Percentiles rank a stretch among this genome's conserved stretches.
Evolutionary conservation across 1,140 invertebrate genomes (phyloP).

Genomic region (Colletes latitarsis): DNA sequence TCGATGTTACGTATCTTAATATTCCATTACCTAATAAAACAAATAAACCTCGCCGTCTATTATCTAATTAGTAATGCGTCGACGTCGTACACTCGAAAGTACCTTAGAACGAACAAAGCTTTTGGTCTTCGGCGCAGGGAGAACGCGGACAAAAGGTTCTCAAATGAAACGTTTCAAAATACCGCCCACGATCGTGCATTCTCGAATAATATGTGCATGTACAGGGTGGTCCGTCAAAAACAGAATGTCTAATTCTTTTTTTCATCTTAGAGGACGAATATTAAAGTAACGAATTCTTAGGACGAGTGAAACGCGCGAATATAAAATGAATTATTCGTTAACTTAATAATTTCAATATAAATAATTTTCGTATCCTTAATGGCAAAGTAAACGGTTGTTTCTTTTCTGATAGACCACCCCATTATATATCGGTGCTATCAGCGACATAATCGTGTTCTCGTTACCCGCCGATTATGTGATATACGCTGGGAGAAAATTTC

Average conservation of each 20-base stretch:
- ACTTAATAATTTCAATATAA: no score
- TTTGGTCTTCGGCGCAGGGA: not conserved
- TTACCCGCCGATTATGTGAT: not conserved
- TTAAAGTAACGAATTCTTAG: no score
- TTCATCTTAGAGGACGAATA: no score
- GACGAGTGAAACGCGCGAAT: not conserved
- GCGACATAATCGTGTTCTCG: constrained; percentile 8
- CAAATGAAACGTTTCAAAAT: not conserved
- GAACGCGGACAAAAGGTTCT: not conserved
- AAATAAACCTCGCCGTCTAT: not conserved
- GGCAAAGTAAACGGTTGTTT: not conserved
- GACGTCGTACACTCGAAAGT: not conserved
- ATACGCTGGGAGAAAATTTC: not conserved
- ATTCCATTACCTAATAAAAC: constrained; percentile 17
- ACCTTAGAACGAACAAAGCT: not conserved
- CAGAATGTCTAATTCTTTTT: not conserved
- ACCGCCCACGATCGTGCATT: not conserved
- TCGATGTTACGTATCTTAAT: constrained; percentile 29
- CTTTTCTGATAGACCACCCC: not conserved
- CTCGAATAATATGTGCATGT: not conserved
- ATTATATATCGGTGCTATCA: constrained; percentile 15
- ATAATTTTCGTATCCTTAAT: not conserved
- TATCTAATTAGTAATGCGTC: constrained; percentile 13
- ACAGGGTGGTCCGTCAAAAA: not conserved
- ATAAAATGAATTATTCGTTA: no score